Conservation (phyloP, 1,140 invertebrate species). For the Drosophila ironensis region DNA sequence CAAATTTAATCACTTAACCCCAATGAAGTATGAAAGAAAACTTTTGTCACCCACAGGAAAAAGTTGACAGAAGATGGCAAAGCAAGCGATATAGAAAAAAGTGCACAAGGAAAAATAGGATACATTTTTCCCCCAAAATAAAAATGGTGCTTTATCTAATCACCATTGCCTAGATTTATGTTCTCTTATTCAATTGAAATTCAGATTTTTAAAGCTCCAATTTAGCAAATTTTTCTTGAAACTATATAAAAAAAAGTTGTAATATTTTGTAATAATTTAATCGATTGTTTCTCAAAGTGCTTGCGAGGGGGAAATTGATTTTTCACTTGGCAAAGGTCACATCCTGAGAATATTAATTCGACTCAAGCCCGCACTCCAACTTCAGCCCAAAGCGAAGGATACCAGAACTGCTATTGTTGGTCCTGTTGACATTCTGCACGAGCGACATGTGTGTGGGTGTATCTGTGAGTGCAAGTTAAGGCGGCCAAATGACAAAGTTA, state of each 20-base stretch:
- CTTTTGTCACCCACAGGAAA: slow-evolving; percentile 46
- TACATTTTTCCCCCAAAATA: not conserved
- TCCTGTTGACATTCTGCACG: slow-evolving; percentile 41
- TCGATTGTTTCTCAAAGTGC: slow-evolving; percentile 3
- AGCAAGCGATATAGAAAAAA: slow-evolving; percentile 1
- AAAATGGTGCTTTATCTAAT: too few relatives aligned
- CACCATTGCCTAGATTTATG: too few relatives aligned
- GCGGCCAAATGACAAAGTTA: slow-evolving; percentile 67
- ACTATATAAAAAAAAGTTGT: too few relatives aligned
- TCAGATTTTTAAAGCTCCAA: not conserved
- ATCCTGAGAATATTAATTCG: slow-evolving; percentile 69
- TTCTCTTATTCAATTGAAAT: not conserved
- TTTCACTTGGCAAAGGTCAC: slow-evolving; percentile 66
- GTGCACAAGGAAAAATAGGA: slow-evolving; percentile 4
- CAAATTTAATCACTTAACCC: slow-evolving; percentile 78
- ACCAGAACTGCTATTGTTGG: slow-evolving; percentile 28
- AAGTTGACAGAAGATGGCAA: slow-evolving; percentile 45
- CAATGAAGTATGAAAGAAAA: slow-evolving; percentile 71
- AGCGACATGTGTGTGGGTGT: slow-evolving; percentile 5
- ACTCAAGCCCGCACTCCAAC: slow-evolving; percentile 35
- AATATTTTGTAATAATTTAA: too few relatives aligned
- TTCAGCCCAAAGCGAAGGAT: slow-evolving; percentile 19
- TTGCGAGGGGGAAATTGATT: slow-evolving; percentile 55
- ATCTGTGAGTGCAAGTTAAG: slow-evolving; percentile 29
- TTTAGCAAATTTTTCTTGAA: too few relatives aligned